phyloP scores from a whole-genome alignment of 2,797 vertebrate species.

The Lates japonicus region DNA sequence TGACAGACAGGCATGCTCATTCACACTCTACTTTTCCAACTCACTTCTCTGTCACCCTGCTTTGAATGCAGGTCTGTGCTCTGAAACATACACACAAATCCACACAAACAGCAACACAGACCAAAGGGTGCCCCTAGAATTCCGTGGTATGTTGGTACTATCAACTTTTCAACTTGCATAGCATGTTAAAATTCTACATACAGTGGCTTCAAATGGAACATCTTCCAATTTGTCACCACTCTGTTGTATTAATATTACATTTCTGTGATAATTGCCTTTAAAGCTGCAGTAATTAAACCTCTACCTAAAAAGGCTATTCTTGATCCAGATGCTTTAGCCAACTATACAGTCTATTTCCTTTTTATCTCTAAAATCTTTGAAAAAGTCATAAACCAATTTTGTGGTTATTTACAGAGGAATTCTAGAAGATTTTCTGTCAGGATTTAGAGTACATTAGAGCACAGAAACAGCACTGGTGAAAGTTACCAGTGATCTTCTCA shows the following conservation, averaged over 20 bases:
- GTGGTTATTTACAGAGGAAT: not conserved
- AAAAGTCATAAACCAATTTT: not conserved
- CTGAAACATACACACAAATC: conserved; percentile 6
- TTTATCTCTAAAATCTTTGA: not conserved
- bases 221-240: not conserved
- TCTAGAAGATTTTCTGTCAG: not conserved
- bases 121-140: not conserved
- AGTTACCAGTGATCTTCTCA: not conserved
- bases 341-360: not conserved
- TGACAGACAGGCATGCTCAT: conserved; percentile 77
- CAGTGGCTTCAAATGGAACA: not conserved
- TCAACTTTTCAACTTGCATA: not conserved
- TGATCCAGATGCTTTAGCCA: not conserved
- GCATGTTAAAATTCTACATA: not conserved
- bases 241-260: not conserved
- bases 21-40: conserved; percentile 73
- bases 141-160: not conserved
- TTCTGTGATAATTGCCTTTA: not conserved
- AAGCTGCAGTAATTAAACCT: not conserved
- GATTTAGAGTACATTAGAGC: not conserved
- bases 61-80: conserved; percentile 60
- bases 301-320: not conserved
- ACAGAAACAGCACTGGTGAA: not conserved
- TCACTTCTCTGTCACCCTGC: conserved; percentile 41
- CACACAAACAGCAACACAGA: conserved; percentile 25